These are phyloP conservation scores for Copidosoma floridanum DNA, from an alignment of 1,140 invertebrate species.

Conservation along the genomic window DNA sequence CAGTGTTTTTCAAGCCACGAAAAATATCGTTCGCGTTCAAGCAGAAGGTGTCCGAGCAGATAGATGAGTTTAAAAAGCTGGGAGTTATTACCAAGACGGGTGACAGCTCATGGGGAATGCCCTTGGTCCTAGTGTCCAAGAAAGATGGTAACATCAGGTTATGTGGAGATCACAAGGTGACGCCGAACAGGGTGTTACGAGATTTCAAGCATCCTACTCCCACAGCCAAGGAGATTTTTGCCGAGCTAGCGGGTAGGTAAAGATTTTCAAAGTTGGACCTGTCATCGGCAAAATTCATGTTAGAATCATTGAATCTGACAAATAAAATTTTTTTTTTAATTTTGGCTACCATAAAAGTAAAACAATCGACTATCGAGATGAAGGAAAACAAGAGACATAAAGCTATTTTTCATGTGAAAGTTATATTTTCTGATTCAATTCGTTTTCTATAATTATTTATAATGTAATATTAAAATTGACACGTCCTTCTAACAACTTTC, in stretches of 20 bases:
- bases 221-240: slow-evolving; percentile 35
- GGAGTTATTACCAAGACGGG: slow-evolving; percentile 24
- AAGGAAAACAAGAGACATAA: no score
- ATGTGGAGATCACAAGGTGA: slow-evolving; percentile 56
- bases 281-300: no score
- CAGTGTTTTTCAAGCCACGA: slow-evolving; percentile 44
- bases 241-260: not conserved
- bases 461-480: no score
- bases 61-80: slow-evolving; percentile 36
- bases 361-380: no score
- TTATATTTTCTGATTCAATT: no score
- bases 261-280: not conserved
- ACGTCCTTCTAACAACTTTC: no score
- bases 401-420: no score
- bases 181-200: slow-evolving; percentile 44
- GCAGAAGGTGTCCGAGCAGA: slow-evolving; percentile 45
- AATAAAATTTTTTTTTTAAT: no score
- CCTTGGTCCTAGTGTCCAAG: slow-evolving; percentile 57
- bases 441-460: no score
- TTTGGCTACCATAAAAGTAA: no score
- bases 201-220: slow-evolving; percentile 47
- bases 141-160: slow-evolving; percentile 49
- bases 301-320: no score
- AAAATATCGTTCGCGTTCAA: slow-evolving; percentile 47
- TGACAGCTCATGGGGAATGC: slow-evolving; percentile 53